phyloP scores from a whole-genome alignment of 2,888 invertebrate species.

The Mythimna albipuncta region DNA sequence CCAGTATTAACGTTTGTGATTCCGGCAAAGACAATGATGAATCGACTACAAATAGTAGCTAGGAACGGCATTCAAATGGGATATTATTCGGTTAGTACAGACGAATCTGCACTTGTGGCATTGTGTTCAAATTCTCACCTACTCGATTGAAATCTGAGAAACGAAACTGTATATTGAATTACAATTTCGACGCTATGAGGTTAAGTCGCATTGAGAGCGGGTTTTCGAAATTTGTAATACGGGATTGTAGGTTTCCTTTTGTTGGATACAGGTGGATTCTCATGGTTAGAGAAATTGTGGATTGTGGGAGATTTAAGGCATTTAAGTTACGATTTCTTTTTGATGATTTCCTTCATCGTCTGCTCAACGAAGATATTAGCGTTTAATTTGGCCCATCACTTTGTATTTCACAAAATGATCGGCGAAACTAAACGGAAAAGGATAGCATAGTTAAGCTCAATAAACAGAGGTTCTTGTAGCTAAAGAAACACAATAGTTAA shows the following conservation, averaged over 20 bases:
- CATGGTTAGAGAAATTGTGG: not conserved
- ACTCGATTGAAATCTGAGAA: slow-evolving; percentile 53
- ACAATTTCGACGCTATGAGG: slow-evolving; percentile 41
- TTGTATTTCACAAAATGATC: too few species aligned
- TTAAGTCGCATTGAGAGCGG: slow-evolving; percentile 32
- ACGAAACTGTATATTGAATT: slow-evolving; percentile 59
- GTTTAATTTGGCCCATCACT: too few species aligned
- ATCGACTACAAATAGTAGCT: slow-evolving; percentile 48
- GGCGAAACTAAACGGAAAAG: too few species aligned
- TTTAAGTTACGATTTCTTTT: not conserved
- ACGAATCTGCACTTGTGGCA: slow-evolving; percentile 39
- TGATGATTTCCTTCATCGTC: too few species aligned
- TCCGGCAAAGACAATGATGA: slow-evolving; percentile 52
- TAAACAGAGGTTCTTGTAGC: too few species aligned
- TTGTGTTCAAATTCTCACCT: slow-evolving; percentile 53
- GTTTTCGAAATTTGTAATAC: not conserved
- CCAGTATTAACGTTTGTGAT: slow-evolving; percentile 35
- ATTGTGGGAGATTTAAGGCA: not conserved
- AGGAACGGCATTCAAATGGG: slow-evolving; percentile 31
- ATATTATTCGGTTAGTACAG: slow-evolving; percentile 42
- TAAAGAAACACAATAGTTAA: too few species aligned
- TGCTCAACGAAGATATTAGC: too few species aligned
- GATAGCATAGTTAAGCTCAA: too few species aligned
- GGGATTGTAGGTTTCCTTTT: not conserved
- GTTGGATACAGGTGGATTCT: not conserved